Conservation (phyloP, 2,888 invertebrate species). For the Coelinius sp. region DNA sequence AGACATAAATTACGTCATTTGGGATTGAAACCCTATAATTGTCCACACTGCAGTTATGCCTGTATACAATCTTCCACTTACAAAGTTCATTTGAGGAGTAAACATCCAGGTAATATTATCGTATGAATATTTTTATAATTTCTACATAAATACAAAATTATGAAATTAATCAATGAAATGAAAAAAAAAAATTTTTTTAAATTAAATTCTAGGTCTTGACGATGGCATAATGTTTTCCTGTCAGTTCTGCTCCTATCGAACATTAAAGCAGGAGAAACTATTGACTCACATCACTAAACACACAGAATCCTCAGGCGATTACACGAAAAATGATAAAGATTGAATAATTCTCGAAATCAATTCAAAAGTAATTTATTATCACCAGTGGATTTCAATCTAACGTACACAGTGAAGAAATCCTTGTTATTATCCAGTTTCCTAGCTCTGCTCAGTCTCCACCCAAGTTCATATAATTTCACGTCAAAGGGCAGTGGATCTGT, state of each 20-base stretch:
- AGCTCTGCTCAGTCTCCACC: constrained; percentile 75
- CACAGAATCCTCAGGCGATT: background rate
- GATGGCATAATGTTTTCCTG: constrained; percentile 77
- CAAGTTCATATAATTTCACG: constrained; percentile 70
- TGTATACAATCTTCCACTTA: constrained; percentile 86
- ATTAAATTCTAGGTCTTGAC: constrained; percentile 69
- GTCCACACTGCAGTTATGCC: constrained; percentile 84
- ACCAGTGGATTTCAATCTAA: constrained; percentile 46
- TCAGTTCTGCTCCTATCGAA: constrained; percentile 76
- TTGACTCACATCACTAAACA: constrained; percentile 72
- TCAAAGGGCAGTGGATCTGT: constrained; percentile 82
- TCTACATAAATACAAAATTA: background rate
- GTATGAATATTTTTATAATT: background rate
- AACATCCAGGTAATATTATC: constrained; percentile 77
- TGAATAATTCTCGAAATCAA: background rate
- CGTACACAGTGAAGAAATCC: constrained; percentile 79
- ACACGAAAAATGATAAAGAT: background rate
- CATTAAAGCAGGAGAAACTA: constrained; percentile 78
- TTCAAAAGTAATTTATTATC: background rate
- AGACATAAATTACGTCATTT: constrained; percentile 85
- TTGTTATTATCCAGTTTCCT: constrained; percentile 76
- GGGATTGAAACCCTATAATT: constrained; percentile 82
- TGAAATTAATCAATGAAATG: background rate
- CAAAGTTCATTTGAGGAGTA: constrained; percentile 83
- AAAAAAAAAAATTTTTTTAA: background rate